phyloP scores from a whole-genome alignment of 2,797 vertebrate species.

The Sebastes aleutianus region DNA sequence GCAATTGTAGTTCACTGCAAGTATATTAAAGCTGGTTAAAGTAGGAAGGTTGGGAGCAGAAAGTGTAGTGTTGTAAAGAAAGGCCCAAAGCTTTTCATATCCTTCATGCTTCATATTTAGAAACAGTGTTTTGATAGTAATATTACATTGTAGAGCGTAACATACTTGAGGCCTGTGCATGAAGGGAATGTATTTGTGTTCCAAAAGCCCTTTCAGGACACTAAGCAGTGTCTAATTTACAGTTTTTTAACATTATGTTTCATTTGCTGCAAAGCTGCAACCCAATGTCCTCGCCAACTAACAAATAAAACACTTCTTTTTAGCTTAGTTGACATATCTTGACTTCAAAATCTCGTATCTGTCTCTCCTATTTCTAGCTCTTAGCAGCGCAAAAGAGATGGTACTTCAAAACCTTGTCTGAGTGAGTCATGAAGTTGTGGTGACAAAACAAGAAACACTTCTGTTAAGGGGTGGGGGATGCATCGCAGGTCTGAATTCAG shows the following conservation, averaged over 20 bases:
- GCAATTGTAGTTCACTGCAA: background rate
- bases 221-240: background rate
- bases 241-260: background rate
- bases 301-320: background rate
- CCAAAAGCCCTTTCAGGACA: background rate
- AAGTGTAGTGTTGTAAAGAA: background rate
- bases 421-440: background rate
- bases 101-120: background rate
- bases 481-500: background rate
- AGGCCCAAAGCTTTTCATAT: background rate
- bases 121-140: background rate
- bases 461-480: background rate
- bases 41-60: background rate
- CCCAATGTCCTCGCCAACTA: background rate
- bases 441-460: background rate
- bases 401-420: background rate
- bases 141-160: background rate
- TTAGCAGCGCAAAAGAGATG: background rate
- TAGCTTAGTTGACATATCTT: background rate
- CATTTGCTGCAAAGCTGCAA: background rate
- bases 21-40: background rate
- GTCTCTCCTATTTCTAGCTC: background rate
- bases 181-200: background rate
- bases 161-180: background rate
- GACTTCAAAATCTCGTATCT: background rate